These are phyloP conservation scores for Tetragonula carbonaria DNA, from an alignment of 2,888 invertebrate genomes.

Conservation along the genomic window DNA sequence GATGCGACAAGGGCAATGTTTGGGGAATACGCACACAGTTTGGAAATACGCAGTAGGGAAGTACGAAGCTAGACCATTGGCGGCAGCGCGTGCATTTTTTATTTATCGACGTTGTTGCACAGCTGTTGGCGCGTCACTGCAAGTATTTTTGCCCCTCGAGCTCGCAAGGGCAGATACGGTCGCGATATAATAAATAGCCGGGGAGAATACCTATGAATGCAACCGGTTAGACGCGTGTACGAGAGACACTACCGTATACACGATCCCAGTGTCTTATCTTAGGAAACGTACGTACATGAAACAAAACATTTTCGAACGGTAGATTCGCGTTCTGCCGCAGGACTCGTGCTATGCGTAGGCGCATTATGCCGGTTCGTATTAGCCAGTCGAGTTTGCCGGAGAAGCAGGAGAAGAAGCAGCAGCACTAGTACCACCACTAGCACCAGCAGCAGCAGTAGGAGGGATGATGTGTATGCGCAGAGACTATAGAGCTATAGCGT, in stretches of 20 bases:
- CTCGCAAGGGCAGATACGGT: constrained; percentile 77
- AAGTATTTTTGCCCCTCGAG: constrained; percentile 73
- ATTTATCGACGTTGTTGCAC: constrained; percentile 41
- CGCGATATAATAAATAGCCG: constrained; percentile 76
- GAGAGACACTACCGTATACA: constrained; percentile 36
- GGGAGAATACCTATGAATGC: constrained; percentile 69
- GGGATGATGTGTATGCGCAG: constrained; percentile 6
- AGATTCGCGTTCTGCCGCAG: constrained; percentile 57
- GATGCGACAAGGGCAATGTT: no score
- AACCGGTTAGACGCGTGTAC: constrained; percentile 36
- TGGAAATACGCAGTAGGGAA: no score
- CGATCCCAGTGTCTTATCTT: constrained; percentile 62
- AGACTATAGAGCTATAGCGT: constrained; percentile 24
- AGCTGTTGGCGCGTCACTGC: constrained; percentile 24
- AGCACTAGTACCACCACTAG: no score
- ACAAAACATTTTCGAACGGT: constrained; percentile 67
- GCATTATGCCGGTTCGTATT: constrained; percentile 47
- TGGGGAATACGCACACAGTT: no score
- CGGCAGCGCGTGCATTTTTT: constrained; percentile 32
- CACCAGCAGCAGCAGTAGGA: background rate
- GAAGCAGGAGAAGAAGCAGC: background rate
- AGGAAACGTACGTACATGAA: constrained; percentile 66
- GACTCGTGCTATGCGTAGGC: constrained; percentile 51
- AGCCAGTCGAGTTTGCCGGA: background rate
- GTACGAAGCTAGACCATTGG: background rate